Evolutionary conservation across 2,888 invertebrate genomes (phyloP).

Genomic region (Eupelmus urozonus): DNA sequence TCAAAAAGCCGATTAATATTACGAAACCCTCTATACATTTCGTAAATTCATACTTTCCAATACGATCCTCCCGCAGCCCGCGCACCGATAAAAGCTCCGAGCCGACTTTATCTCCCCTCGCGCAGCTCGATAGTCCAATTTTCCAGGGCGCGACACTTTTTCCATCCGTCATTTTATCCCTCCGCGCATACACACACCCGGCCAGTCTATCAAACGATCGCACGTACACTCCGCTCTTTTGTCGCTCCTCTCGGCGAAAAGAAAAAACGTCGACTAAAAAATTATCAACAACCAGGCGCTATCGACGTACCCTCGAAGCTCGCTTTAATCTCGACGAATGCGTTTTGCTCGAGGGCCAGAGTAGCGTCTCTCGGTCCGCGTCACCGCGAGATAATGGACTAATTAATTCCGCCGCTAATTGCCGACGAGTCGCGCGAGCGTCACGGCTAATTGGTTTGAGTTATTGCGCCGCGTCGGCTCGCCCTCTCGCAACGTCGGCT

Average conservation of each 20-base stretch:
- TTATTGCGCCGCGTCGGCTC: slow-evolving; percentile 68
- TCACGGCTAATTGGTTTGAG: slow-evolving; percentile 72
- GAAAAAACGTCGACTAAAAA: not conserved
- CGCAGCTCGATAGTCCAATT: not conserved
- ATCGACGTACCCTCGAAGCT: no score
- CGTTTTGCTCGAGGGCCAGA: slow-evolving; percentile 54
- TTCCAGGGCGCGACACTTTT: slow-evolving; percentile 5
- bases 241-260: not conserved
- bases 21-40: not conserved
- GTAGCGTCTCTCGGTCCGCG: slow-evolving; percentile 59
- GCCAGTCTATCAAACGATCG: not conserved
- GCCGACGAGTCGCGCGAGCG: slow-evolving; percentile 66
- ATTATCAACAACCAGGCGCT: no score
- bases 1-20: not conserved
- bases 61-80: not conserved
- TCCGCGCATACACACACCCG: not conserved
- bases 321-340: no score
- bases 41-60: not conserved
- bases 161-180: not conserved
- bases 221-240: not conserved
- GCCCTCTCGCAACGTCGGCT: slow-evolving; percentile 57
- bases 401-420: slow-evolving; percentile 75
- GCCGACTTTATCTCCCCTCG: slow-evolving; percentile 5
- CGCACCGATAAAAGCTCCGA: not conserved
- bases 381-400: slow-evolving; percentile 71